Conservation (phyloP, 2,888 invertebrate genomes). For the Osmoderma eremita region DNA sequence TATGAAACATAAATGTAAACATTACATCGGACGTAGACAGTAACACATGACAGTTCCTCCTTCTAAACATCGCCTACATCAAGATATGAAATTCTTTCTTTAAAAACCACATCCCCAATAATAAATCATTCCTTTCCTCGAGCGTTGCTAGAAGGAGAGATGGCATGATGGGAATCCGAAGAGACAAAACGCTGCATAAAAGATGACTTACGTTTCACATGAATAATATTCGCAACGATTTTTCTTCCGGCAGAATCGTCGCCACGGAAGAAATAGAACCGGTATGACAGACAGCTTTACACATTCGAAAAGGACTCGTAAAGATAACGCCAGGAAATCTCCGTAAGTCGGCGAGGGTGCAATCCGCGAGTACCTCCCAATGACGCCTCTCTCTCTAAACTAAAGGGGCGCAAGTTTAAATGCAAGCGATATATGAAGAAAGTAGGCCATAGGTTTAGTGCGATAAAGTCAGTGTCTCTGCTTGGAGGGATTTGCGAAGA, state of each 20-base stretch:
- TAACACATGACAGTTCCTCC: no score
- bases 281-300: no score
- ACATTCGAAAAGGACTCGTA: no score
- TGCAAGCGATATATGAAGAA: conserved; percentile 4
- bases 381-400: background rate
- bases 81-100: conserved; percentile 11
- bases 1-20: no score
- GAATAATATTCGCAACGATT: conserved; percentile 26
- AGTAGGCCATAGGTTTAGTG: background rate
- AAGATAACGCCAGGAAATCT: background rate
- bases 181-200: conserved; percentile 27
- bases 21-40: no score
- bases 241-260: conserved; percentile 13
- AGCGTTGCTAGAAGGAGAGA: conserved; percentile 2
- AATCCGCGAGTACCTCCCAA: background rate
- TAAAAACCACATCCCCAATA: conserved; percentile 9
- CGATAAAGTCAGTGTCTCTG: background rate
- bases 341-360: conserved; percentile 8
- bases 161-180: conserved; percentile 3
- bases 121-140: conserved; percentile 6
- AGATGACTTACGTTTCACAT: conserved; percentile 31
- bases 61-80: background rate
- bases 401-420: background rate
- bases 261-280: no score
- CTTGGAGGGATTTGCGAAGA: background rate